phyloP scores from a whole-genome alignment of 2,113 vertebrate genomes.

The Clarias gariepinus region DNA sequence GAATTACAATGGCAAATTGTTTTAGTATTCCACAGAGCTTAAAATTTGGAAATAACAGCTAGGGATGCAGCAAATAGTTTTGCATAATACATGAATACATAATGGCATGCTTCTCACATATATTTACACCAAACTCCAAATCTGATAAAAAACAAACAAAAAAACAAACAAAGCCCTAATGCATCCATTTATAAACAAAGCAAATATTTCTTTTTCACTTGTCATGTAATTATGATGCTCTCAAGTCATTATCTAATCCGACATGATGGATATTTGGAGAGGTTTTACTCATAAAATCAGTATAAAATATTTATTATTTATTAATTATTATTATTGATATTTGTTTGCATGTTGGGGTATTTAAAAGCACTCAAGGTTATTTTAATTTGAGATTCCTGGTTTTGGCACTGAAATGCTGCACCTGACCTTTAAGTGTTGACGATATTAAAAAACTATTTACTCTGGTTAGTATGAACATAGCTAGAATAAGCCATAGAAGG shows the following conservation, averaged over 20 bases:
- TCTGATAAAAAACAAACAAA: too few relatives aligned
- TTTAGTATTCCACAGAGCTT: not conserved
- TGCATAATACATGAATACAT: not conserved
- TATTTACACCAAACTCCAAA: not conserved
- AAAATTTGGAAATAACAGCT: not conserved
- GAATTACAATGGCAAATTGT: not conserved
- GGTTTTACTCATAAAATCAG: not conserved
- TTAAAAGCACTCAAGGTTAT: not conserved
- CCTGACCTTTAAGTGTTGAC: not conserved
- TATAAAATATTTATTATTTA: not conserved
- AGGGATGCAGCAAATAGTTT: not conserved
- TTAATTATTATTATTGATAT: not conserved
- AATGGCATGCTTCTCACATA: not conserved
- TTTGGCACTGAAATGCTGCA: not conserved
- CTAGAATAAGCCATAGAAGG: not conserved
- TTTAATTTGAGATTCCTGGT: not conserved
- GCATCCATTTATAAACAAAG: constrained; percentile 27
- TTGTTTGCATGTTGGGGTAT: not conserved
- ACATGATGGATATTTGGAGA: not conserved
- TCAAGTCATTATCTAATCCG: constrained; percentile 19
- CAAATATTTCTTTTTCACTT: constrained; percentile 1
- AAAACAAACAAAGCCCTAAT: not conserved
- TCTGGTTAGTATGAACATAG: not conserved
- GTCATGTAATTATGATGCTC: constrained; percentile 17
- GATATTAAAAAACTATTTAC: not conserved